Evolutionary conservation across 2,113 vertebrate species (phyloP), one percentile per base, ranked within the genome.

Genomic region (Eudyptes chrysolophus): DNA sequence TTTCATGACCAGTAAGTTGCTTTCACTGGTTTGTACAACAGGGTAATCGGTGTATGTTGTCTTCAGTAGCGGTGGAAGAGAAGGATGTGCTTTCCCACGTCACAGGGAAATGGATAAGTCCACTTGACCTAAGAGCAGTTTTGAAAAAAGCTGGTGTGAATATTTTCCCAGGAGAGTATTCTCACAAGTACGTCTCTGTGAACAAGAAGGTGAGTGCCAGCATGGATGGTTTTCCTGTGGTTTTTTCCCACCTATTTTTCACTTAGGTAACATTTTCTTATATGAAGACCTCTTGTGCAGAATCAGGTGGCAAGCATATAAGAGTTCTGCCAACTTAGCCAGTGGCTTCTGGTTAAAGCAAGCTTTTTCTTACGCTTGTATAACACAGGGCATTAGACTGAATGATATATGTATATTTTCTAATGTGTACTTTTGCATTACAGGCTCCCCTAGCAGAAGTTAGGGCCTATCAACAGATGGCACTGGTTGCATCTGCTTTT

Each of bases 381-480:
- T 6, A 16, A 10, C 19, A 9, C 15, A 48, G 40, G 24, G 46
- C 68, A 21, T 16, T 4, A 16, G 19, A n/a, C 14, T 3, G 38
- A 38, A 12, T 13, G 2, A 11, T 13, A 17, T 3, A 13, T 4
- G 0, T 5, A 0, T 7, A 1, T 30, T 38, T 52, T 40, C 18
- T 58, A 15, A 55, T 54, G 15, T 60, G 16, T 44, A 16, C 54
- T 75, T 66, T 55, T 90, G 36, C 27, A 3, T 90, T 84, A 27
- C 95, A 99, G 99, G 95, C 97, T 48, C 96, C 98, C n/a, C 51
- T 96, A 8, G 96, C 97, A 52, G 99, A 99, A 92, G 60, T 98
- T 16, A 97, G 95, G 51, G 98, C 97, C 54, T 99, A 99, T 55
- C 98, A 98, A 51, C 98, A 99, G 97, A 99, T 99, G 98, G 99